A percentile compares a stretch with the other conserved stretches of the same genome.
Conservation (phyloP, 2,797 vertebrate species). For the Psittacula derbiana region DNA sequence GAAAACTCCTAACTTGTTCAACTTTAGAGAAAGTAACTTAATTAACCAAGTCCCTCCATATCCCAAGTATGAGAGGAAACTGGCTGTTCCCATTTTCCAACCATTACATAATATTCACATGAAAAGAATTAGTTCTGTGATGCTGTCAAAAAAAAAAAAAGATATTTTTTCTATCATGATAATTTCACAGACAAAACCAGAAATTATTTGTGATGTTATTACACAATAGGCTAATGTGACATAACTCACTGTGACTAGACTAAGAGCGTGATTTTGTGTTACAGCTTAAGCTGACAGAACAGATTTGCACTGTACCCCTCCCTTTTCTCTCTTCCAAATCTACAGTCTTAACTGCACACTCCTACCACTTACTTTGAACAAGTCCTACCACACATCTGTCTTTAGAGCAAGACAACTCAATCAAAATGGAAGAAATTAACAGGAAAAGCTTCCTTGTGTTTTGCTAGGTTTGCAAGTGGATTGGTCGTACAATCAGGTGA, state of each 20-base stretch:
- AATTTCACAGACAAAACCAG: background rate
- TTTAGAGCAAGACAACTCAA: background rate
- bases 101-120: background rate
- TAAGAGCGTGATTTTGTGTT: background rate
- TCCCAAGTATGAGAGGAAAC: background rate
- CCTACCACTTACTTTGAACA: background rate
- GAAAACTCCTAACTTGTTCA: background rate
- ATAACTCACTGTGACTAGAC: constrained; percentile 12
- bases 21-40: too few relatives aligned
- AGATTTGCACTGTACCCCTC: background rate
- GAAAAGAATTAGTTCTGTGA: background rate
- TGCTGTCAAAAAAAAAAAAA: background rate
- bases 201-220: constrained; percentile 4
- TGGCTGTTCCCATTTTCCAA: background rate
- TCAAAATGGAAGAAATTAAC: background rate
- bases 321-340: background rate
- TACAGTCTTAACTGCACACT: background rate
- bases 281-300: background rate
- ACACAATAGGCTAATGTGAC: constrained; percentile 5
- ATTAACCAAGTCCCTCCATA: background rate
- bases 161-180: background rate
- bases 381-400: background rate
- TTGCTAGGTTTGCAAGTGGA: background rate
- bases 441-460: background rate
- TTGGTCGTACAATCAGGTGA: background rate